These are phyloP conservation scores for Clivina fossor DNA, from an alignment of 2,888 invertebrate genomes.

Conservation along the genomic window DNA sequence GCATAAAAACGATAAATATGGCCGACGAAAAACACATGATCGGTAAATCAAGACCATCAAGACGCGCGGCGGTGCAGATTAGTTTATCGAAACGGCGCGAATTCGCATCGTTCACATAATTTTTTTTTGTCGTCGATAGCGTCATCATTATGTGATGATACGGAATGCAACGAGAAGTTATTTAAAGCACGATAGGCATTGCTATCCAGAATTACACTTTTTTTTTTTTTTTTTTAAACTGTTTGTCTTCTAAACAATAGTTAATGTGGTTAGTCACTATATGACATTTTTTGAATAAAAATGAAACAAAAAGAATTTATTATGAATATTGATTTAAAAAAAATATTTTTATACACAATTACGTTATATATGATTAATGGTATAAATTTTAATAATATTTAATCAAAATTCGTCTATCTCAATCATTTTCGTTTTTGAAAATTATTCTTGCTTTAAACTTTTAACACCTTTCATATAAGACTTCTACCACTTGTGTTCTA, in stretches of 20 bases:
- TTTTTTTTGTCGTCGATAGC: slow-evolving; percentile 23
- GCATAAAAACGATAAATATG: slow-evolving; percentile 22
- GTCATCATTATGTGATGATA: slow-evolving; percentile 21
- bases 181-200: slow-evolving; percentile 44
- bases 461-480: no score
- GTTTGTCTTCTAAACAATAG: slow-evolving; percentile 1
- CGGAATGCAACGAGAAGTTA: slow-evolving; percentile 24
- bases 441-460: no score
- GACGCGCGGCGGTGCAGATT: slow-evolving; percentile 12
- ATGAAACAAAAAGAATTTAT: no score
- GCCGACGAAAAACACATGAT: slow-evolving; percentile 30
- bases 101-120: slow-evolving; percentile 3
- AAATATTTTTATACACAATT: no score
- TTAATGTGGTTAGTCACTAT: slow-evolving; percentile 1
- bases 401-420: no score
- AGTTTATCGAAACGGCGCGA: slow-evolving; percentile 15
- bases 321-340: no score
- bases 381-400: no score
- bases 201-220: slow-evolving; percentile 47
- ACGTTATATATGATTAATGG: no score
- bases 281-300: no score
- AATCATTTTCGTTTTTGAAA: no score
- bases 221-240: slow-evolving; percentile 41
- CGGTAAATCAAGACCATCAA: slow-evolving; percentile 30
- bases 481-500: no score